A percentile compares a stretch with the other conserved stretches of the same genome.
These are phyloP conservation scores for Mionectes olivaceus DNA, from an alignment of 2,797 vertebrate genomes.

Conservation along the genomic window DNA sequence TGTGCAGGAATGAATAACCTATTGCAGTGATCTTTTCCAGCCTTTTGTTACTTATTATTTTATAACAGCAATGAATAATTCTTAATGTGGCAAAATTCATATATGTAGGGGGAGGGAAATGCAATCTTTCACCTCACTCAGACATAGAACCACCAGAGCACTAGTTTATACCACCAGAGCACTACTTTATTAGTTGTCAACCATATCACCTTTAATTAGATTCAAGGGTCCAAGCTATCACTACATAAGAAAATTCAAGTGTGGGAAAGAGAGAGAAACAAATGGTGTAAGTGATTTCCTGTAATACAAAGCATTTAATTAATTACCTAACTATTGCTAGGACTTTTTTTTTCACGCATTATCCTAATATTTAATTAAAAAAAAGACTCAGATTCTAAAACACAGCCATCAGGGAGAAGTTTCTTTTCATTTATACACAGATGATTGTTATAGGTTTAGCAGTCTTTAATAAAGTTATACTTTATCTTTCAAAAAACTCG, in stretches of 20 bases:
- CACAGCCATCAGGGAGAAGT: background rate
- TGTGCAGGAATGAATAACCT: background rate
- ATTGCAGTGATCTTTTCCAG: background rate
- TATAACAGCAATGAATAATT: background rate
- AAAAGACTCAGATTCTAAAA: background rate
- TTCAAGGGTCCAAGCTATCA: background rate
- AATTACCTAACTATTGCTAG: background rate
- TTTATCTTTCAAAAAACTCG: background rate
- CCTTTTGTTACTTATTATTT: conserved; percentile 20
- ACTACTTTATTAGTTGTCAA: background rate
- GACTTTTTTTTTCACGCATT: background rate
- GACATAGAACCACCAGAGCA: background rate
- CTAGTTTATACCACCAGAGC: background rate
- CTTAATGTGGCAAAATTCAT: background rate
- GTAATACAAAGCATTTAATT: background rate
- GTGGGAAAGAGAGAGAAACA: background rate
- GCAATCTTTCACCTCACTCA: background rate
- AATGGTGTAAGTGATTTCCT: background rate
- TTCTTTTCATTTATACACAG: background rate
- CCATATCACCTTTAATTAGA: background rate
- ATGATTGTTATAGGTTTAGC: background rate
- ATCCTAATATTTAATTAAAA: background rate
- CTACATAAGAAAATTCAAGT: background rate
- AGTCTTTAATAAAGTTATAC: background rate
- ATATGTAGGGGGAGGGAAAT: background rate